Percentiles rank a stretch among this genome's conserved stretches.
Evolutionary conservation across 2,113 vertebrate species (phyloP).

Genomic region (Prinia subflava): DNA sequence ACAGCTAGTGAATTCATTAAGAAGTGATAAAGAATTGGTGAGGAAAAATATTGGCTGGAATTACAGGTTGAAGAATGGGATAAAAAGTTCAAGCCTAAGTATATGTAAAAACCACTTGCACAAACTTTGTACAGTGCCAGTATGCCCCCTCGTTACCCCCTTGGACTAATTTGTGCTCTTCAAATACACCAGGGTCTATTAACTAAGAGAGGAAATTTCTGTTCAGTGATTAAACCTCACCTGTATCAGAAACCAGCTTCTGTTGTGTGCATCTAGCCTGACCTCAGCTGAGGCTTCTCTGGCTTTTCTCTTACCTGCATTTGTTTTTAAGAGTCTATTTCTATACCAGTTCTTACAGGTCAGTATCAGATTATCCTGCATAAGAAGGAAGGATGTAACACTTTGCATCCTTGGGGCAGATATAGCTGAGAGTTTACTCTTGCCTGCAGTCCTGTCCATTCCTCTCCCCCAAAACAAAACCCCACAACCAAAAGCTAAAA

Average conservation of each 20-base stretch:
- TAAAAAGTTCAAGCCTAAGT: not conserved
- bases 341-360: not conserved
- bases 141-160: not conserved
- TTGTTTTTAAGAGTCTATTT: not conserved
- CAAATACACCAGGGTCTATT: not conserved
- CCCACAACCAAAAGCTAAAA: rapidly evolving
- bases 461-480: not conserved
- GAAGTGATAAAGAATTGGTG: not conserved
- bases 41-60: not conserved
- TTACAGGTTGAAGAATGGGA: not conserved
- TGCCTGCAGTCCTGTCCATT: not conserved
- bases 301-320: not conserved
- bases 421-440: not conserved
- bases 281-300: not conserved
- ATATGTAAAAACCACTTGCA: not conserved
- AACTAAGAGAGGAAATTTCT: not conserved
- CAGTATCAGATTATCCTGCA: not conserved
- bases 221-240: not conserved
- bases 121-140: not conserved
- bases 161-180: not conserved
- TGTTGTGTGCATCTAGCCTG: not conserved
- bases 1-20: not conserved
- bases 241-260: not conserved
- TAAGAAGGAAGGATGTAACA: not conserved
- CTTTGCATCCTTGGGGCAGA: not conserved